A percentile compares a stretch with the other conserved stretches of the same genome.
phyloP scores from a whole-genome alignment of 2,113 vertebrate species.

The Lates calcarifer region DNA sequence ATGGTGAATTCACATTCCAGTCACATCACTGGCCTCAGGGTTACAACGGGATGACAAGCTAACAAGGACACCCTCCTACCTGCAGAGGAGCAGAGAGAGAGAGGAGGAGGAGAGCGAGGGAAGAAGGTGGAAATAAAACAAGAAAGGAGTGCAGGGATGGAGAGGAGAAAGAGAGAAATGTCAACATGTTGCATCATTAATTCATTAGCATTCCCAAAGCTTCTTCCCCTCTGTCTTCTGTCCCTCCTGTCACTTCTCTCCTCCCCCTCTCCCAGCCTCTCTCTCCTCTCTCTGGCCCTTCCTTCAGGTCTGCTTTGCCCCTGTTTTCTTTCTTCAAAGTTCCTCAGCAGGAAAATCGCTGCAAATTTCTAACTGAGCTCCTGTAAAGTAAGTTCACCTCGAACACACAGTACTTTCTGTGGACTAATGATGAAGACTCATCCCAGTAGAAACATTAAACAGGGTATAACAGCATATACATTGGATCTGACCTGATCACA shows the following conservation, averaged over 20 bases:
- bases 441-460: no score
- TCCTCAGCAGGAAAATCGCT: background rate
- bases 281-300: background rate
- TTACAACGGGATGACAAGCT: conserved; percentile 62
- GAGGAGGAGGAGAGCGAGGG: background rate
- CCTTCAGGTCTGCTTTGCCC: background rate
- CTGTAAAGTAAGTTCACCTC: no score
- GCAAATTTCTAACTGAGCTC: no score
- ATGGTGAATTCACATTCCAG: conserved; percentile 47
- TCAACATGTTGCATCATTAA: conserved; percentile 75
- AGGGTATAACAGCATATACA: no score
- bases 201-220: conserved; percentile 57
- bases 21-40: conserved; percentile 65
- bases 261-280: conserved; percentile 5
- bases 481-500: no score
- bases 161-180: conserved; percentile 49
- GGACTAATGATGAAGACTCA: no score
- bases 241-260: no score
- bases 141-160: background rate
- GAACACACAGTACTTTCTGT: no score
- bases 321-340: background rate
- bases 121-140: background rate
- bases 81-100: conserved; percentile 13
- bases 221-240: conserved; percentile 28
- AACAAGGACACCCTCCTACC: conserved; percentile 66